A percentile compares a stretch with the other conserved stretches of the same genome.
These are phyloP conservation scores for Pituophis catenifer DNA, from an alignment of 2,113 vertebrate species.

Conservation along the genomic window DNA sequence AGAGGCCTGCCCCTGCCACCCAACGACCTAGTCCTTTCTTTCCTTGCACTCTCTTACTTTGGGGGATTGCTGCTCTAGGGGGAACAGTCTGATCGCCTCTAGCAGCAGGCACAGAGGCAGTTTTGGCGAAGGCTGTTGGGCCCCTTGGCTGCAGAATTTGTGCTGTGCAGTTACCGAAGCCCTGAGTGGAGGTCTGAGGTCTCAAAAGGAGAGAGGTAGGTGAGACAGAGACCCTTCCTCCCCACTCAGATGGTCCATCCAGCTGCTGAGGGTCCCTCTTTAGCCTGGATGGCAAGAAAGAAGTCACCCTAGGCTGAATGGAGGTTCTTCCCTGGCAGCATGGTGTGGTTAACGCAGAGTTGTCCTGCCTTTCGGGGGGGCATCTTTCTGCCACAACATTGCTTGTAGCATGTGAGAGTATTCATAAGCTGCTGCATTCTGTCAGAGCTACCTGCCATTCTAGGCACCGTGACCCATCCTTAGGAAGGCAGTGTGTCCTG, in stretches of 20 bases:
- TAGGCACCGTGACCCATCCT: slow-evolving; percentile 57
- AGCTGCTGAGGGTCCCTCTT: slow-evolving; percentile 40
- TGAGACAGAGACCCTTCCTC: slow-evolving; percentile 65
- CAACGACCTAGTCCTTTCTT: slow-evolving; percentile 56
- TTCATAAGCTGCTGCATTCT: slow-evolving; percentile 12
- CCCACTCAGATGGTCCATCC: slow-evolving; percentile 54
- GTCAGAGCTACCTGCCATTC: slow-evolving; percentile 55
- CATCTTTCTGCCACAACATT: not conserved
- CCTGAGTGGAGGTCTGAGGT: slow-evolving; percentile 72
- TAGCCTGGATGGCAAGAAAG: slow-evolving; percentile 58
- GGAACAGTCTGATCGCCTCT: slow-evolving; percentile 69
- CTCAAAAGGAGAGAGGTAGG: slow-evolving; percentile 72
- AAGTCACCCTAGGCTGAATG: slow-evolving; percentile 51
- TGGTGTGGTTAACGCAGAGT: slow-evolving; percentile 7
- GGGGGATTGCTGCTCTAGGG: slow-evolving; percentile 61
- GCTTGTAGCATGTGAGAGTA: slow-evolving; percentile 34
- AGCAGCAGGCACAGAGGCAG: slow-evolving; percentile 71
- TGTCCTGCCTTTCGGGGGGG: slow-evolving; percentile 37
- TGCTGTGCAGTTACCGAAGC: slow-evolving; percentile 70
- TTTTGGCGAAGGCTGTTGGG: slow-evolving; percentile 64
- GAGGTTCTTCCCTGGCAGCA: slow-evolving; percentile 25
- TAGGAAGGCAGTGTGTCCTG: slow-evolving; percentile 42
- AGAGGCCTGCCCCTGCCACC: slow-evolving; percentile 44
- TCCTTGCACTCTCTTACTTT: slow-evolving; percentile 50
- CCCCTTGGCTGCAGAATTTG: slow-evolving; percentile 63